Conservation (phyloP, 1,140 invertebrate genomes). For the Dysdera silvatica region DNA sequence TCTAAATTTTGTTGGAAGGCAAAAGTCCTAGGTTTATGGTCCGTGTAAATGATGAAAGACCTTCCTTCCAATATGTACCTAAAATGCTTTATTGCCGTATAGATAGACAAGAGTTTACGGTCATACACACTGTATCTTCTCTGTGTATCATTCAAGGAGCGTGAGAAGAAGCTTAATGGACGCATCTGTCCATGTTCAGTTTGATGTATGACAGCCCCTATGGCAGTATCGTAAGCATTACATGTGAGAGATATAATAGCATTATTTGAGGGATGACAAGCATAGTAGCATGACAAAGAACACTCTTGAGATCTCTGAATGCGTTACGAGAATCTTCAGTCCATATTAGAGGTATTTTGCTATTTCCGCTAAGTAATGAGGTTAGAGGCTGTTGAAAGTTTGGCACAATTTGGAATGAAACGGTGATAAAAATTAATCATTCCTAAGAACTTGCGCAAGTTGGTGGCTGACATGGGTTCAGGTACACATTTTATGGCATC, state of each 20-base stretch:
- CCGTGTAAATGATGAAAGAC: constrained; percentile 33
- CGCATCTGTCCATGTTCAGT: neutral
- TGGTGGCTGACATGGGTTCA: constrained; percentile 36
- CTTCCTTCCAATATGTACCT: constrained; percentile 36
- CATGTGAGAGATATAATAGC: constrained; percentile 12
- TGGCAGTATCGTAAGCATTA: constrained; percentile 22
- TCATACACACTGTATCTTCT: constrained; percentile 28
- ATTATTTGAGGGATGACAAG: constrained; percentile 19
- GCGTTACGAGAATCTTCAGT: constrained; percentile 32
- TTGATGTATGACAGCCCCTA: constrained; percentile 29
- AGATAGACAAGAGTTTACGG: constrained; percentile 35
- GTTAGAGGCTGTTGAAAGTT: neutral
- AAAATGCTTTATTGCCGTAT: constrained; percentile 36
- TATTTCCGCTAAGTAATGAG: constrained; percentile 7
- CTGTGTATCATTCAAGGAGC: constrained; percentile 18
- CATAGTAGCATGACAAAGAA: constrained; percentile 29
- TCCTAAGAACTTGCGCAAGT: constrained; percentile 41
- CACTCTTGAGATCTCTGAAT: constrained; percentile 42
- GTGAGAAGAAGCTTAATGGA: constrained; percentile 30
- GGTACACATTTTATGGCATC: constrained; percentile 27
- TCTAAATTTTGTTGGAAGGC: no score
- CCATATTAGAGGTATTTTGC: constrained; percentile 27
- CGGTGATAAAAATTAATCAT: constrained; percentile 42
- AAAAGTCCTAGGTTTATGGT: constrained; percentile 39
- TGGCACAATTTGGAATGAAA: constrained; percentile 15